phyloP scores from a whole-genome alignment of 2,888 invertebrate species.

The Allygus modestus region DNA sequence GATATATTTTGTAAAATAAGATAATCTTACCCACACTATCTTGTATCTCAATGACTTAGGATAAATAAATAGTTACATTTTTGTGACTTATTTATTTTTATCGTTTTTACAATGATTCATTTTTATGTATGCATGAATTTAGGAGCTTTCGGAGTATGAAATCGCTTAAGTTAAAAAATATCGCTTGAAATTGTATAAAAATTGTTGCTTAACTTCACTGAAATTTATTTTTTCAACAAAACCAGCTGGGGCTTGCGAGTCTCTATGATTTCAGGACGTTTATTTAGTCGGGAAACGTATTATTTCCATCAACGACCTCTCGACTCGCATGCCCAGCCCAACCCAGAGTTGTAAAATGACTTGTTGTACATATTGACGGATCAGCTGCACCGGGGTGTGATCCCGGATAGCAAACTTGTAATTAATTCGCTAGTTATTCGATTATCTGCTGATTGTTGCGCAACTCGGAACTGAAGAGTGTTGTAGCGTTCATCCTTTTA shows the following conservation, averaged over 20 bases:
- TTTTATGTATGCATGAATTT: constrained; percentile 26
- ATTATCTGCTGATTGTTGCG: constrained; percentile 50
- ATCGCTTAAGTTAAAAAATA: constrained; percentile 7
- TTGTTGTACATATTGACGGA: constrained; percentile 34
- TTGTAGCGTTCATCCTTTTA: constrained; percentile 36
- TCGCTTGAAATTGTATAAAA: constrained; percentile 16
- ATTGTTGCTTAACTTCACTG: constrained; percentile 48
- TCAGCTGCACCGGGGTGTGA: constrained; percentile 49
- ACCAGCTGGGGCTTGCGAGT: constrained; percentile 21
- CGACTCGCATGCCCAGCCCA: neutral
- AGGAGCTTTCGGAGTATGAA: constrained; percentile 21
- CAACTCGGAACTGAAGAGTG: constrained; percentile 26
- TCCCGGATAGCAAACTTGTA: constrained; percentile 46
- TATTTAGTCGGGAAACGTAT: neutral
- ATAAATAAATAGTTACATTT: constrained; percentile 33
- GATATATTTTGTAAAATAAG: constrained; percentile 49
- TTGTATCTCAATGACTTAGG: constrained; percentile 16
- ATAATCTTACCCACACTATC: constrained; percentile 31
- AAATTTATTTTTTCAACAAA: constrained; percentile 56
- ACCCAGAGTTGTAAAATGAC: constrained; percentile 47
- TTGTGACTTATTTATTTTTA: constrained; percentile 21
- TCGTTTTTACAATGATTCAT: neutral
- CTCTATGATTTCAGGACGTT: neutral
- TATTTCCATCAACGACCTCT: neutral
- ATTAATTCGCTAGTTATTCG: constrained; percentile 52